Conservation (phyloP, 2,797 vertebrate species). For the Agapornis canus region DNA sequence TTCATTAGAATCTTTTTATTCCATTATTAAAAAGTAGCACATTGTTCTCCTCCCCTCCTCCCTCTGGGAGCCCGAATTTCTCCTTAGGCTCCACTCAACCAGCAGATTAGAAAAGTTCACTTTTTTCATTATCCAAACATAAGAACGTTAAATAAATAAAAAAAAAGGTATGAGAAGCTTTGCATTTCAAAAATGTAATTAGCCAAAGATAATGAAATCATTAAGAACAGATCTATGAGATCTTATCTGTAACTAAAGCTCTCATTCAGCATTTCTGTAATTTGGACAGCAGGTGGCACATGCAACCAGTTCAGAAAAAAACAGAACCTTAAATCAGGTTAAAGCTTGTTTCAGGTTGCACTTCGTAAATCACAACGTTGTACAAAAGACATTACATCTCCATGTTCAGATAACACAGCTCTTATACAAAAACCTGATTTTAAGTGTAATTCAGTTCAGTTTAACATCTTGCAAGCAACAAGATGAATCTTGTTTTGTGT, state of each 20-base stretch:
- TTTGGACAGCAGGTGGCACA: conserved; percentile 78
- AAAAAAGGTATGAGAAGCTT: not conserved
- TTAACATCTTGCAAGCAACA: not conserved
- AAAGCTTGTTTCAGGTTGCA: not conserved
- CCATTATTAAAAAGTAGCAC: not conserved
- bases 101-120: not conserved
- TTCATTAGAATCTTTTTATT: not conserved
- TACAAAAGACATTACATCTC: not conserved
- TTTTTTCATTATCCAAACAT: not conserved
- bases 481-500: not conserved
- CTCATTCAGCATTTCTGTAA: conserved; percentile 52
- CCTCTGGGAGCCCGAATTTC: not conserved
- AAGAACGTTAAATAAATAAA: not conserved
- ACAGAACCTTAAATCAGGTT: not conserved
- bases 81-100: not conserved
- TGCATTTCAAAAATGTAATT: conserved; percentile 11
- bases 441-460: not conserved
- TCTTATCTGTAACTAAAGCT: not conserved
- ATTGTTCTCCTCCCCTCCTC: not conserved
- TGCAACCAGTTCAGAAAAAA: conserved; percentile 56
- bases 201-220: conserved; percentile 2
- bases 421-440: not conserved
- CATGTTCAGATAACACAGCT: not conserved
- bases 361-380: not conserved
- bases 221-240: not conserved